phyloP scores from a whole-genome alignment of 2,888 invertebrate species.

The Rhodophaea formosa region DNA sequence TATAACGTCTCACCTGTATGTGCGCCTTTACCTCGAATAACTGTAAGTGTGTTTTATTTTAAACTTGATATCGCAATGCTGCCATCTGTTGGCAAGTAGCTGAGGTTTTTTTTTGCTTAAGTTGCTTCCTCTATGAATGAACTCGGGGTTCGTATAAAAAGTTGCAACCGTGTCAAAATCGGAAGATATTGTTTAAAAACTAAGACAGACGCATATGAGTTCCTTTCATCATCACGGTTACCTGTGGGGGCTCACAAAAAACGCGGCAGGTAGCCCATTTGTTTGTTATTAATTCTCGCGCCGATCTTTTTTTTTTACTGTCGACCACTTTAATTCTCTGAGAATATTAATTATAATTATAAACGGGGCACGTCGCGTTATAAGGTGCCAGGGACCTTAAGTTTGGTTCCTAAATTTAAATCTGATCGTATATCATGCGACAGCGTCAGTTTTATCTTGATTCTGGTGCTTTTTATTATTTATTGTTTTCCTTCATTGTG shows the following conservation, averaged over 20 bases:
- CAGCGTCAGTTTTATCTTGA: conserved; percentile 72
- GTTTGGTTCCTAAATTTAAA: conserved; percentile 74
- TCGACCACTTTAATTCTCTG: conserved; percentile 78
- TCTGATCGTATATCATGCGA: conserved; percentile 79
- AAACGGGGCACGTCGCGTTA: conserved; percentile 74
- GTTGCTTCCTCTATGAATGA: conserved; percentile 70
- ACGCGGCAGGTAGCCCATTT: conserved; percentile 80
- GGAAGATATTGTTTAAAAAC: conserved; percentile 73
- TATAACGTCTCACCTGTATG: conserved; percentile 28
- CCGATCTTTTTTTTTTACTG: conserved; percentile 69
- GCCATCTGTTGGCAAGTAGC: conserved; percentile 72
- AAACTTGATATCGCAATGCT: conserved; percentile 25
- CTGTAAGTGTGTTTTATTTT: conserved; percentile 21
- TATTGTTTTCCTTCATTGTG: conserved; percentile 44
- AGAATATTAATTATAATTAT: conserved; percentile 82
- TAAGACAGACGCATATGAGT: conserved; percentile 75
- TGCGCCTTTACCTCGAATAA: conserved; percentile 13
- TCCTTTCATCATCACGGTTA: conserved; percentile 74
- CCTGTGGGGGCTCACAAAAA: conserved; percentile 78
- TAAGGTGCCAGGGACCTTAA: conserved; percentile 63
- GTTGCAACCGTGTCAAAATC: conserved; percentile 75
- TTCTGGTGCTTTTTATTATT: conserved; percentile 55
- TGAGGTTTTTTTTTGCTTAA: conserved; percentile 49
- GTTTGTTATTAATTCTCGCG: conserved; percentile 82
- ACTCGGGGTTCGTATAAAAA: conserved; percentile 60